Conservation (phyloP, 37 sponge, comb jelly and placozoan genomes). For the Oopsacas minuta region DNA sequence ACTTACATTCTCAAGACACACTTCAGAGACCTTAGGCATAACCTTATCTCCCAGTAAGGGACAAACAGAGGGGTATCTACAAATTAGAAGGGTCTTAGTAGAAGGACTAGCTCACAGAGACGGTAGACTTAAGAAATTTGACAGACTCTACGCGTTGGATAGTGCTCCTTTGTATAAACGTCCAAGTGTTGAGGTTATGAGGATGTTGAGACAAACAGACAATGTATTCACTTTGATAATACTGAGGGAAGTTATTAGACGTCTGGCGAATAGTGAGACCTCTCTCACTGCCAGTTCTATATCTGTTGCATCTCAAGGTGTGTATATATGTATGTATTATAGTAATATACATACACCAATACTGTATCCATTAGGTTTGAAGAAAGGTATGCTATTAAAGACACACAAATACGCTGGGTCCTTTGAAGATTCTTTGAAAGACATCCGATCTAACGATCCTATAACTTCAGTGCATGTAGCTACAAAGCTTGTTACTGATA, state of each 20-base stretch:
- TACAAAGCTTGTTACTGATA: neutral
- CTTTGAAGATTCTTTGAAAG: conserved; percentile 4
- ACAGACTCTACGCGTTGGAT: neutral
- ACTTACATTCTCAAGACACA: conserved; percentile 7
- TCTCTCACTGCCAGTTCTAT: neutral
- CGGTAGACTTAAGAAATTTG: neutral
- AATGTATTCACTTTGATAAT: neutral
- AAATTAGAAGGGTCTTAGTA: neutral
- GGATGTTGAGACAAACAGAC: neutral
- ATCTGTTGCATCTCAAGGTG: neutral
- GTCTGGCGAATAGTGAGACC: neutral
- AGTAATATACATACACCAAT: too few relatives aligned
- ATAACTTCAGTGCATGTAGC: neutral
- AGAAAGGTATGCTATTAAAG: neutral
- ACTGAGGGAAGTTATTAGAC: neutral
- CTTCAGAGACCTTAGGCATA: neutral
- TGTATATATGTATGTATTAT: neutral
- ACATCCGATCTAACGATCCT: neutral
- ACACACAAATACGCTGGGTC: neutral
- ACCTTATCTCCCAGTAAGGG: conserved; percentile 5
- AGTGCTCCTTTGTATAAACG: neutral
- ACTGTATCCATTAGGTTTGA: neutral
- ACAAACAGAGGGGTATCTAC: neutral
- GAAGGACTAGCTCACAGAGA: neutral
- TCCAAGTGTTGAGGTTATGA: neutral